Evolutionary conservation across 2,888 invertebrate genomes (phyloP), one percentile per base, ranked within the genome.

Genomic region (Strigamia crassipes): DNA sequence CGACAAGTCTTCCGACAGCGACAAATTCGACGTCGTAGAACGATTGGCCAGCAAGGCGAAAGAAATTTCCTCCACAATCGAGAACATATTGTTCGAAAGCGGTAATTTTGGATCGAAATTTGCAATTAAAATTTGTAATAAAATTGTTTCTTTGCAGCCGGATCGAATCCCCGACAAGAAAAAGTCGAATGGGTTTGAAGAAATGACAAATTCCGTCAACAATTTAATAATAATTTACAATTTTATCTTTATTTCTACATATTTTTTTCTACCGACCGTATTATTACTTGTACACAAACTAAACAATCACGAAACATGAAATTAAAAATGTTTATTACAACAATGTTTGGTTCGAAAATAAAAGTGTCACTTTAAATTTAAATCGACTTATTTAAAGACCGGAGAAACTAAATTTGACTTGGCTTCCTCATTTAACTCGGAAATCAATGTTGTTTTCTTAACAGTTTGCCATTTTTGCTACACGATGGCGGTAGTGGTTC

Each of bases 181-280:
- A 18, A 8, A 61, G 61, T 61, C 18, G 61, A 61, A 61, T 61
- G 61, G 61, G 61, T 61, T 61, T 61, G 21, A 61, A 61, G n/a
- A 23, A 23, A 61, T 8, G 6, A n/a, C 12, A 15, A 12, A 15
- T 46, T 46, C 46, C 46, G 46, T n/a, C 12, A 10, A 6, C 6
- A 15, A 5, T 46, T 46, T 46, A 38, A 46, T 46, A 46, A 13
- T 13, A 38, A 46, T 46, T 46, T 12, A 15, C 46, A 46, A 12
- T 46, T 46, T 10, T 61, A 3, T 23, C 6, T 61, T 18, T 61
- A 3, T 18, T 18, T 61, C n/a, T 56, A 56, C 12, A 61, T 8
- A 61, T 10, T n/a, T 61, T 61, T 23, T 23, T 6, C 1, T 21
- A 23, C 61, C 12, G 15, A n/a, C 9, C 2, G 15, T 46, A 46